A percentile compares a stretch with the other conserved stretches of the same genome.
phyloP scores from a whole-genome alignment of 30 jellyfish, hydroid and myxozoan genomes.

The Turritopsis rubra region DNA sequence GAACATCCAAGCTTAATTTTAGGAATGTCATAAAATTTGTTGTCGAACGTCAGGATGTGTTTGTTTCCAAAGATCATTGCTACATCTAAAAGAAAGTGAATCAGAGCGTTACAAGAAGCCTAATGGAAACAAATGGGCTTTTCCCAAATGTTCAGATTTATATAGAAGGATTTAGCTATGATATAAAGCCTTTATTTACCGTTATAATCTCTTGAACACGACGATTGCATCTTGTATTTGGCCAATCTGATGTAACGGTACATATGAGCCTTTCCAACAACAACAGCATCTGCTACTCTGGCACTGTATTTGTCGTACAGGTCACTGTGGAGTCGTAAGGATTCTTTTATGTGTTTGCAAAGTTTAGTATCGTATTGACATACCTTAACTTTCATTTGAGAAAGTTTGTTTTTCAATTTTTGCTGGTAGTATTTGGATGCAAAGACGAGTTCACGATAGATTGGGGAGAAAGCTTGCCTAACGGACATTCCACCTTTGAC shows the following conservation, averaged over 20 bases:
- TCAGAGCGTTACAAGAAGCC: background rate
- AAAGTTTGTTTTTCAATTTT: background rate
- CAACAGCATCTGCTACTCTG: background rate
- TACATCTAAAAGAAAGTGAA: conserved; percentile 9
- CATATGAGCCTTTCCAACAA: background rate
- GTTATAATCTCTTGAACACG: background rate
- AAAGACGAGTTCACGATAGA: conserved; percentile 12
- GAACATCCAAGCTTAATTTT: conserved; percentile 66
- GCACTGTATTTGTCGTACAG: background rate
- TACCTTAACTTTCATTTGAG: background rate
- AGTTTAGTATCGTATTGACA: conserved; percentile 4
- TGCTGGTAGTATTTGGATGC: conserved; percentile 8
- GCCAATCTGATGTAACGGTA: conserved; percentile 1
- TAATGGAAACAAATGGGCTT: too few relatives aligned
- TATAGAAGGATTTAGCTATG: too few relatives aligned
- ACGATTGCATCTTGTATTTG: background rate
- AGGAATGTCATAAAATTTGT: conserved; percentile 68
- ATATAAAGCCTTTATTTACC: background rate
- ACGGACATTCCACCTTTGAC: conserved; percentile 17
- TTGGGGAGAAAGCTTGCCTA: conserved; percentile 23
- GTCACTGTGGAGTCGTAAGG: background rate
- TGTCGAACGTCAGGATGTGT: conserved; percentile 91
- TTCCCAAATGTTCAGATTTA: too few relatives aligned
- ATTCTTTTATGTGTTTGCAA: conserved; percentile 19
- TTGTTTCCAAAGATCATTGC: conserved; percentile 91